Conservation (phyloP, 2,888 invertebrate species). For the Cynaeus angustus region DNA sequence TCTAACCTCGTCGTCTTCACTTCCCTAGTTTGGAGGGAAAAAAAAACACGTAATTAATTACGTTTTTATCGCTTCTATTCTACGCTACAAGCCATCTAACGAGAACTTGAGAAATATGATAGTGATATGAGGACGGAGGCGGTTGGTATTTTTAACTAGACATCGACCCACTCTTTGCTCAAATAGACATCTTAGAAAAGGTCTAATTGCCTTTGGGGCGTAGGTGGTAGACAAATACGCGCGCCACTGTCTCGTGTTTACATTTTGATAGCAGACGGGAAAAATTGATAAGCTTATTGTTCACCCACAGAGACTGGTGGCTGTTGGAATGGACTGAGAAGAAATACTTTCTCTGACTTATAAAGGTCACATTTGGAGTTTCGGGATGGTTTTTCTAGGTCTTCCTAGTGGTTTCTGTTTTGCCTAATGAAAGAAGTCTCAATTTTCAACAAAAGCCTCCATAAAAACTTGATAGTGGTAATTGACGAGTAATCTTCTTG, state of each 20-base stretch:
- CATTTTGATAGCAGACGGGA: not conserved
- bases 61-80: slow-evolving; percentile 28
- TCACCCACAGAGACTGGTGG: not conserved
- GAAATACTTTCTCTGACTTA: too few relatives aligned
- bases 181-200: slow-evolving; percentile 6
- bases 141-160: slow-evolving; percentile 11
- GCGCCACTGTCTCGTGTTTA: slow-evolving; percentile 4
- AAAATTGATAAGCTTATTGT: not conserved
- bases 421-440: too few relatives aligned
- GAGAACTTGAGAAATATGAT: slow-evolving; percentile 7
- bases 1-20: slow-evolving; percentile 23
- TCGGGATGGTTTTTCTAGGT: too few relatives aligned
- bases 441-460: too few relatives aligned
- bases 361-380: too few relatives aligned
- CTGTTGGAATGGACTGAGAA: too few relatives aligned
- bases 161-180: not conserved
- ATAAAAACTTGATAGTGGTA: too few relatives aligned
- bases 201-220: not conserved
- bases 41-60: slow-evolving; percentile 18
- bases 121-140: slow-evolving; percentile 1
- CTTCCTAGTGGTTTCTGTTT: too few relatives aligned
- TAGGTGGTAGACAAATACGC: not conserved
- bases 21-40: not conserved
- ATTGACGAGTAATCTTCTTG: too few relatives aligned
- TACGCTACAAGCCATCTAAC: slow-evolving; percentile 23